Evolutionary conservation across 2,888 invertebrate species (phyloP).

Genomic region (Xylocampa areola): DNA sequence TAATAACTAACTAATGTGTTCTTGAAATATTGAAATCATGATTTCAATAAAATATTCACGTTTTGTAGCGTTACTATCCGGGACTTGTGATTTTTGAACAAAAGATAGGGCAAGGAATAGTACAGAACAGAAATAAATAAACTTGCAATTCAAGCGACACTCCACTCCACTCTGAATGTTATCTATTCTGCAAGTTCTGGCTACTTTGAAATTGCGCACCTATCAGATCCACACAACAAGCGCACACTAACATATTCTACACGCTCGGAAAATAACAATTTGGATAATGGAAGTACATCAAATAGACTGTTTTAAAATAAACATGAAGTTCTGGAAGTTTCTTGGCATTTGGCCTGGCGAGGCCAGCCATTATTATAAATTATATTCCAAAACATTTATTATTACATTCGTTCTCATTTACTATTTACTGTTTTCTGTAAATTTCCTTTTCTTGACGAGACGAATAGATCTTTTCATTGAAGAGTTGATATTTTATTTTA

Average conservation of each 20-base stretch:
- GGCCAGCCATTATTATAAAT: conserved; percentile 53
- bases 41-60: no score
- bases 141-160: background rate
- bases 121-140: conserved; percentile 1
- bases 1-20: no score
- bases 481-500: conserved; percentile 75
- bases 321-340: conserved; percentile 67
- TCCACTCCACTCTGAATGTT: conserved; percentile 15
- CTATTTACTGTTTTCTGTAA: conserved; percentile 60
- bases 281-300: conserved; percentile 52
- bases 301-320: conserved; percentile 70
- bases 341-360: conserved; percentile 66
- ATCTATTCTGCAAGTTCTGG: conserved; percentile 10
- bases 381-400: conserved; percentile 62
- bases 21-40: no score
- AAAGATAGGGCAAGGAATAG: no score
- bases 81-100: background rate
- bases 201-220: conserved; percentile 19
- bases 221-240: conserved; percentile 19
- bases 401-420: conserved; percentile 60
- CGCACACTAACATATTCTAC: conserved; percentile 15
- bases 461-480: conserved; percentile 69
- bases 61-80: no score
- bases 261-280: conserved; percentile 21
- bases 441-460: conserved; percentile 69